Evolutionary conservation across 2,113 vertebrate genomes (phyloP).

Genomic region (Corvus moneduloides): DNA sequence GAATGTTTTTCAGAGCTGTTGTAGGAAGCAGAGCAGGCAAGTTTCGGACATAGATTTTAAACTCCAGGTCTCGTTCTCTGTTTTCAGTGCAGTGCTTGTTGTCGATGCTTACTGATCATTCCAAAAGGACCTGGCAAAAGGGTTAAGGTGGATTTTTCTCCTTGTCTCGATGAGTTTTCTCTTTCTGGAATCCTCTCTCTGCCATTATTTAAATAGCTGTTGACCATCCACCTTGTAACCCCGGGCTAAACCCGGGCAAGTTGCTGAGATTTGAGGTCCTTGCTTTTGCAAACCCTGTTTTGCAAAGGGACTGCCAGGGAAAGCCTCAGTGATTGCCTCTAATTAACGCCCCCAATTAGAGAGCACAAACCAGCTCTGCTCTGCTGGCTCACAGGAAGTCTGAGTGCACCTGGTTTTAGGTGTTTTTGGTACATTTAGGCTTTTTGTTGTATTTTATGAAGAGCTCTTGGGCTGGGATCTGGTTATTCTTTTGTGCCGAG

Average conservation of each 20-base stretch:
- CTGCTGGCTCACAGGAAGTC: not conserved
- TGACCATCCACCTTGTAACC: no score
- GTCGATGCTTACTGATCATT: fast-evolving
- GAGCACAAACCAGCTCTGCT: not conserved
- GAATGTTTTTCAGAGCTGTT: fast-evolving
- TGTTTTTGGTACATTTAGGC: not conserved
- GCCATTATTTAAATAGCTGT: fast-evolving
- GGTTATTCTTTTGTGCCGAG: not conserved
- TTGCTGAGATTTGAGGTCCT: not conserved
- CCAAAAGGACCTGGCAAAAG: no score
- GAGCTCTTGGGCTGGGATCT: not conserved
- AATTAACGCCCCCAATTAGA: not conserved
- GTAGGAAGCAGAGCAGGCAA: not conserved
- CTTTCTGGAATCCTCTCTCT: not conserved
- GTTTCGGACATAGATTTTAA: not conserved
- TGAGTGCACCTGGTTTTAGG: fast-evolving
- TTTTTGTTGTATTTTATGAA: not conserved
- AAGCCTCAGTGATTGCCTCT: fast-evolving
- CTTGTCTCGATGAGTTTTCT: not conserved
- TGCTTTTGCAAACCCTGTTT: fast-evolving
- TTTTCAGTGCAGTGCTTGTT: not conserved
- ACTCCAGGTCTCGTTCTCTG: fast-evolving
- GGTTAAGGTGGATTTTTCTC: not conserved
- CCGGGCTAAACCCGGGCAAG: fast-evolving
- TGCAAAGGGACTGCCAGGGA: not conserved